Evolutionary conservation across 2,797 vertebrate genomes (phyloP), one percentile per base, ranked within the genome.

Genomic region (Rhodeus uyekii): DNA sequence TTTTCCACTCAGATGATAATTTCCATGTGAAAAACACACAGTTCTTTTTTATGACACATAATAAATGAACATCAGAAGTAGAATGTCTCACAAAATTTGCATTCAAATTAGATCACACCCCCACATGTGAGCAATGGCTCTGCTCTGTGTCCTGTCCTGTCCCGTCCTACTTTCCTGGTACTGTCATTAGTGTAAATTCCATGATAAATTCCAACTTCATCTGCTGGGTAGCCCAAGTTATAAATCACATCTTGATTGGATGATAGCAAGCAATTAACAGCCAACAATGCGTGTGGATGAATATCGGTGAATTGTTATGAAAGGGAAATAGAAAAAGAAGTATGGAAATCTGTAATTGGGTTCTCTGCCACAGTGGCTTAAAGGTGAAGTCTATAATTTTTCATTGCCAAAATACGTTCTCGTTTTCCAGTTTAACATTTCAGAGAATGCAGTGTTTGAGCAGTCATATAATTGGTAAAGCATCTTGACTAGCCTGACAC

Each of bases 61-160:
- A 87, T 65, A 83, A 87, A 88, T 61, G 42, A 36, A 77, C 53
- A 60, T 48, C 64, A 29, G 6, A 65, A 85, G 48, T 72, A 42
- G 55, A 77, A 78, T 77, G 72, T 55, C 64, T 79, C 69, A 72
- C 39, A 55, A 76, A 63, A 87, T 87, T 85, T 83, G 83, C 84
- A 85, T 89, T 65, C 80, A 85, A 86, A 89, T 87, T 48, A 83
- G 75, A 88, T 88, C 78, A 55, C 82, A 27, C 84, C 84, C 84
- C 78, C 67, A 71, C 71, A 68, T 82, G 55, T 38, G 76, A 84
- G 77, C 83, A 80, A 81, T 65, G 22, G 42, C 34, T 46, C 79
- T 67, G 44, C 42, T 46, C 48, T 36, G 24, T 60, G 58, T 27
- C 24, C 10, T 60, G 58, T 27, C 24, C 10, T 67, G 34, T 76